Evolutionary conservation across 1,140 invertebrate species (phyloP), one percentile per base, ranked within the genome.

Genomic region (Brachionus rubens): DNA sequence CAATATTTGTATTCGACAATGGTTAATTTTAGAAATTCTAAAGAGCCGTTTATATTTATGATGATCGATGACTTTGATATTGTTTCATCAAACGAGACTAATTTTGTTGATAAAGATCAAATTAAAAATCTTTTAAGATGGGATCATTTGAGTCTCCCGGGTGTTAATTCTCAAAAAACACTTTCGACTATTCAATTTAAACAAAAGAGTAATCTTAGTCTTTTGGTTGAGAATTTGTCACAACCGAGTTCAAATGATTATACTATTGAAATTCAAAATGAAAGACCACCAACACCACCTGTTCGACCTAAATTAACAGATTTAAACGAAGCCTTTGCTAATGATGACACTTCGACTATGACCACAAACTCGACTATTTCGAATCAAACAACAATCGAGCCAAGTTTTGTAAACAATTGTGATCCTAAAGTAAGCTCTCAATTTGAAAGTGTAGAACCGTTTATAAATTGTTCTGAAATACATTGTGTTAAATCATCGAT

Each of bases 11-110:
- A 59, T 36, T 59, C 54, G 6, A 59, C 54, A 16, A 33, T 59
- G 54, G 36, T 59, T 3, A 59, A 59, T 59, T 59, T 59, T 59
- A 26, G 54, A 36, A 59, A 36, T 36, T 59, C 54, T 36, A 59
- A 59, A 59, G 54, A 59, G 3, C 54, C 54, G 36, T 59, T 59
- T 59, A 59, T 59, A 7, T 59, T 59, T 16, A 33, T 59, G 30
- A 59, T 59, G 10, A 59, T 59, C 2, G 36, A 59, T 21, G 54
- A 59, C 36, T 59, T 59, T 59, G 54, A 59, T 16, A 28, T 59
- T 4, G 33, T 14, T n/a, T n/a, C n/a, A n/a, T 12, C 52, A 28
- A 26, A 28, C 33, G 10, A 54, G 16, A 54, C 26, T 54, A 54
- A 54, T 28, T 54, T n/a, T 59, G 28, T 33, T 2, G 4, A 5